phyloP scores from a whole-genome alignment of 2,113 vertebrate genomes.

The Mystacornis crossleyi region DNA sequence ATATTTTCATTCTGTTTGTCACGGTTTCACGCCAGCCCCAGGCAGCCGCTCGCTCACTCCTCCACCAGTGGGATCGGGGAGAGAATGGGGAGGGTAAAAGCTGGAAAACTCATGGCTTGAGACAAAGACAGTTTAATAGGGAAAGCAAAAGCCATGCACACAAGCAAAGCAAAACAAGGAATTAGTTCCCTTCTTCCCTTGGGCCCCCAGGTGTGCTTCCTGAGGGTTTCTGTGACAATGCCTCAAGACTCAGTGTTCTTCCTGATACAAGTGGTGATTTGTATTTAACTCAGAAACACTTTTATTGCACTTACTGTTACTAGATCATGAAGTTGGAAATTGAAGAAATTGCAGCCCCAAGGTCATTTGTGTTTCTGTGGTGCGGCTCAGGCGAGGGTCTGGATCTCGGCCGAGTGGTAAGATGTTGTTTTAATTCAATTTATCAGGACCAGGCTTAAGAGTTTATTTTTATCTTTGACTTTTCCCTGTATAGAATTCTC shows the following conservation, averaged over 20 bases:
- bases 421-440: slow-evolving; percentile 43
- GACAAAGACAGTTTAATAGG: neutral
- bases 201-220: neutral
- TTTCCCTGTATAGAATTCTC: neutral
- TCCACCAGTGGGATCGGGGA: neutral
- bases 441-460: neutral
- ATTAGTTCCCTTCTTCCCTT: neutral
- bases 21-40: neutral
- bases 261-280: neutral
- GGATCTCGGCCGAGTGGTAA: slow-evolving; percentile 96
- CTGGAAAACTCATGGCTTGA: neutral
- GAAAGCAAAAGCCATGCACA: neutral
- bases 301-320: neutral
- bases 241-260: neutral
- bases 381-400: slow-evolving; percentile 96
- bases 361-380: slow-evolving; percentile 98
- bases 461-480: slow-evolving; percentile 5
- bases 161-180: neutral
- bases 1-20: neutral
- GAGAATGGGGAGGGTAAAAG: neutral
- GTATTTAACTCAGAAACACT: neutral
- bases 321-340: slow-evolving; percentile 99
- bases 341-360: slow-evolving; percentile 93
- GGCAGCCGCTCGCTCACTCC: accelerated
- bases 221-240: neutral